These are phyloP conservation scores for Chelon labrosus DNA, from an alignment of 2,797 vertebrate genomes.

Conservation along the genomic window DNA sequence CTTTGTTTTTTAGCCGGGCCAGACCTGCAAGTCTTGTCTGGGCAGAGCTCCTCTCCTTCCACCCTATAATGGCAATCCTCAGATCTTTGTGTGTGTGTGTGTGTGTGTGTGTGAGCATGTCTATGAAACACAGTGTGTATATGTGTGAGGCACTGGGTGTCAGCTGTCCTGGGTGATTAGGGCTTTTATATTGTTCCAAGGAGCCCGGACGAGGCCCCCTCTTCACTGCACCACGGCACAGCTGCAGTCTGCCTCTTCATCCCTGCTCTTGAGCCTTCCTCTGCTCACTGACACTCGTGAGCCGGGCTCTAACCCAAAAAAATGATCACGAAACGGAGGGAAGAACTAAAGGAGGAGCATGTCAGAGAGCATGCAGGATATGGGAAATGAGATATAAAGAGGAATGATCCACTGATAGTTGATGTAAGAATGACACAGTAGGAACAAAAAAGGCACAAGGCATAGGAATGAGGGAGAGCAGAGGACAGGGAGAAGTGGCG, in stretches of 20 bases:
- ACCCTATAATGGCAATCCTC: slow-evolving; percentile 70
- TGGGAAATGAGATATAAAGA: slow-evolving; percentile 18
- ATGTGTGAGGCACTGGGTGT: slow-evolving; percentile 78
- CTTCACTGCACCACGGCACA: slow-evolving; percentile 75
- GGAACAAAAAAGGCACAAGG: slow-evolving; percentile 10
- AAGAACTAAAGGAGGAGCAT: slow-evolving; percentile 24
- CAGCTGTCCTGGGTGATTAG: slow-evolving; percentile 84
- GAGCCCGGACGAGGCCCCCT: slow-evolving; percentile 78
- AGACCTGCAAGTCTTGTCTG: slow-evolving; percentile 82
- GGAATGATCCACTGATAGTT: slow-evolving; percentile 26
- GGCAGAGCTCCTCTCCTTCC: slow-evolving; percentile 79
- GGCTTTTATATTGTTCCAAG: slow-evolving; percentile 83
- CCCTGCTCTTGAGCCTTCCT: slow-evolving; percentile 67
- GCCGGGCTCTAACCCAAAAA: slow-evolving; percentile 41
- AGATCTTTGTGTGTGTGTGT: slow-evolving; percentile 68
- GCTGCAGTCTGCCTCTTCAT: slow-evolving; percentile 81
- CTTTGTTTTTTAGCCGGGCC: slow-evolving; percentile 82
- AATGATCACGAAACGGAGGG: slow-evolving; percentile 35
- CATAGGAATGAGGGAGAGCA: slow-evolving; percentile 32
- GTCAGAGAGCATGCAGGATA: neutral
- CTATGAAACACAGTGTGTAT: slow-evolving; percentile 53
- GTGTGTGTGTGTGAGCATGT: slow-evolving; percentile 49
- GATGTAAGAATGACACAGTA: slow-evolving; percentile 19
- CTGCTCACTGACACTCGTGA: slow-evolving; percentile 55
- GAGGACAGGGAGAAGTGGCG: slow-evolving; percentile 54